phyloP scores from a whole-genome alignment of 2,113 vertebrate species.

The Psammodynastes pulverulentus region DNA sequence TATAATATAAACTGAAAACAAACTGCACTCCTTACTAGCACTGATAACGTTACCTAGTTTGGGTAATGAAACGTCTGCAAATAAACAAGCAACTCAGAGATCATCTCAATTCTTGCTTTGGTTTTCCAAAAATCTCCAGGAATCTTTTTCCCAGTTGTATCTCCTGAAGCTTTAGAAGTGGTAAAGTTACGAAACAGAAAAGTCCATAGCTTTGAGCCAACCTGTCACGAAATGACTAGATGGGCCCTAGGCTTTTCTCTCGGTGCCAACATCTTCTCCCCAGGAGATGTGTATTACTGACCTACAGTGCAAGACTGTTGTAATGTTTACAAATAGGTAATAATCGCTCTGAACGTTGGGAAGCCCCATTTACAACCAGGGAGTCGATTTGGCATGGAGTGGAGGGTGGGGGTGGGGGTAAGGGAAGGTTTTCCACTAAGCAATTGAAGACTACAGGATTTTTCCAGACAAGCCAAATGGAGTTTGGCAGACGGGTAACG shows the following conservation, averaged over 20 bases:
- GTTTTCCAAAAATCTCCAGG: not conserved
- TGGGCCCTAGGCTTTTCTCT: not conserved
- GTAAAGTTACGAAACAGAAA: not conserved
- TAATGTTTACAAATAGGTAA: not conserved
- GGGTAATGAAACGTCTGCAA: not conserved
- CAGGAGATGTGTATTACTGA: not conserved
- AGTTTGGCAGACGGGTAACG: not conserved
- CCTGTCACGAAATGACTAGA: not conserved
- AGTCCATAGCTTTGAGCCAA: not conserved
- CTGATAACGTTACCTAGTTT: not conserved
- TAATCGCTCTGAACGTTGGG: not conserved
- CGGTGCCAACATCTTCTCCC: not conserved
- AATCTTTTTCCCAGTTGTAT: not conserved
- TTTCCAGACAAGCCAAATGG: not conserved
- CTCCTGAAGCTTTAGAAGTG: not conserved
- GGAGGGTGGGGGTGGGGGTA: too few relatives aligned
- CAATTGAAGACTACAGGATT: not conserved
- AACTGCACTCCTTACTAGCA: not conserved
- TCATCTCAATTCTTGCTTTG: not conserved
- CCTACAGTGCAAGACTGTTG: not conserved
- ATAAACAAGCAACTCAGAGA: not conserved
- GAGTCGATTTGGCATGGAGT: not conserved
- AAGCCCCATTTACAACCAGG: not conserved
- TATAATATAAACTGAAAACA: not conserved
- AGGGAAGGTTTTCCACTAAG: not conserved